These are phyloP conservation scores for Xestia c-nigrum DNA, from an alignment of 2,888 invertebrate genomes.

Conservation along the genomic window DNA sequence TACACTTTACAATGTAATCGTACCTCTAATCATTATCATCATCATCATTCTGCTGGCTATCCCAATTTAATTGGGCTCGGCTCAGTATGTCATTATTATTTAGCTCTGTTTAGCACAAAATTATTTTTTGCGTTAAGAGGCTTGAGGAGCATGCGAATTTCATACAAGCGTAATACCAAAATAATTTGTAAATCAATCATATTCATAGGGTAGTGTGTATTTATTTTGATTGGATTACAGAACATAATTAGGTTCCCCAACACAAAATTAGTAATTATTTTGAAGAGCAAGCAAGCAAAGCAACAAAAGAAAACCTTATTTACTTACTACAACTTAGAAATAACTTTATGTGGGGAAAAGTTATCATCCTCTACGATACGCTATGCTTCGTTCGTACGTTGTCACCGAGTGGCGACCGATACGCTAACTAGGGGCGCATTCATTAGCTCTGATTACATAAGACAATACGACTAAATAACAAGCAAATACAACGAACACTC, in stretches of 20 bases:
- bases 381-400: slow-evolving; percentile 23
- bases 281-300: background rate
- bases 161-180: no score
- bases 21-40: background rate
- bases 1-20: no score
- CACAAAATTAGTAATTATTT: background rate
- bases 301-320: background rate
- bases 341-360: background rate
- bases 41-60: no score
- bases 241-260: no score
- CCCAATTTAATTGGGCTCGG: no score
- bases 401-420: slow-evolving; percentile 70
- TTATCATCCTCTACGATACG: slow-evolving; percentile 9
- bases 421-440: slow-evolving; percentile 84
- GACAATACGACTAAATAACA: slow-evolving; percentile 83
- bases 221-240: no score
- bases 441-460: slow-evolving; percentile 87
- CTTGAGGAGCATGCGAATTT: no score
- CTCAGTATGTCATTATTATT: no score
- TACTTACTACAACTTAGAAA: background rate
- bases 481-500: slow-evolving; percentile 75
- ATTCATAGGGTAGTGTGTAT: no score
- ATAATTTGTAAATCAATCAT: no score
- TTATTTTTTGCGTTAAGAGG: no score
- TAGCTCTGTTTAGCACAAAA: no score